phyloP scores from a whole-genome alignment of 2,797 vertebrate genomes.

The Ptychadena robeensis region DNA sequence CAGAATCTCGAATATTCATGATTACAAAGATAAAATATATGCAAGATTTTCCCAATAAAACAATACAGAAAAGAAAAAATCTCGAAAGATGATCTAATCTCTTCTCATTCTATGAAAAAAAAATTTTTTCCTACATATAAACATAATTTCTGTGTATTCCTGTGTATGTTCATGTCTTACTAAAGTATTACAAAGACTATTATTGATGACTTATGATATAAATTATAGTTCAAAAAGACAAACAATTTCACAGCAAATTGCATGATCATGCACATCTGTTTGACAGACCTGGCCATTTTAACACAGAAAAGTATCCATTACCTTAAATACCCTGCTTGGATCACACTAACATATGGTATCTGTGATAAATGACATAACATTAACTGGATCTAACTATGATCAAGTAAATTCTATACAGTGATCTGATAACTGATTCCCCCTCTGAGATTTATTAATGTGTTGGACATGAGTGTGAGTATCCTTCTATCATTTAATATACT shows the following conservation, averaged over 20 bases:
- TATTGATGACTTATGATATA: neutral
- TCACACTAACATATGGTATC: neutral
- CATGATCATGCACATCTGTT: constrained; percentile 42
- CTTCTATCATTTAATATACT: neutral
- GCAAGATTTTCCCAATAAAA: no score
- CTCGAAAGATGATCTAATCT: no score
- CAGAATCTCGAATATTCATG: no score
- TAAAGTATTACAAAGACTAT: neutral
- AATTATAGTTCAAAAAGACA: neutral
- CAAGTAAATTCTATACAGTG: neutral
- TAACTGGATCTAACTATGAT: neutral
- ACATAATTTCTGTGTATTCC: no score
- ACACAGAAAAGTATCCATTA: neutral
- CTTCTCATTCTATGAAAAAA: no score
- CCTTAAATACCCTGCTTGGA: neutral
- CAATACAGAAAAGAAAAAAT: no score
- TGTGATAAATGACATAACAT: neutral
- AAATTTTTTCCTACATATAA: no score
- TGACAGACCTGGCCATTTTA: neutral
- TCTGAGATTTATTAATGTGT: neutral
- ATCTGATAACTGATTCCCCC: neutral
- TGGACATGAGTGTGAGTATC: neutral
- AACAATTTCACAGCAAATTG: neutral
- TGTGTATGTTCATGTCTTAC: neutral
- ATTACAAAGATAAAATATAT: no score